phyloP scores from a whole-genome alignment of 2,888 invertebrate species.

The Belgica antarctica region DNA sequence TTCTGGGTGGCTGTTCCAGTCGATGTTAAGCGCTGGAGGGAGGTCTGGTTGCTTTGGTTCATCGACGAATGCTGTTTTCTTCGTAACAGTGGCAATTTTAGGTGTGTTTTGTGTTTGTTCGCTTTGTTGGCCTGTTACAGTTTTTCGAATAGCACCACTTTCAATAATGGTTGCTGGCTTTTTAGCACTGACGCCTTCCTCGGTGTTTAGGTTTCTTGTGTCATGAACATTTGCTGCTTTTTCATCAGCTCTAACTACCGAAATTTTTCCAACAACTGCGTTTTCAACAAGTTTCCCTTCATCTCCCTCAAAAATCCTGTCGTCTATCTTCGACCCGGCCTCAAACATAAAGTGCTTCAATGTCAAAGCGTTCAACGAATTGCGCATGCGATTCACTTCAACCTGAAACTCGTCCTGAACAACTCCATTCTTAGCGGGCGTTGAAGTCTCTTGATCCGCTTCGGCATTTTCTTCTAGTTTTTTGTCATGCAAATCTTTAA shows the following conservation, averaged over 20 bases:
- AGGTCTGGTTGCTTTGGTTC: background rate
- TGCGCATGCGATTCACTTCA: conserved; percentile 35
- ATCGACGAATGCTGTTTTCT: too few species aligned
- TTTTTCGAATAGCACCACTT: too few species aligned
- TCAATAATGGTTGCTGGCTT: background rate
- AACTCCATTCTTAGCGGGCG: conserved; percentile 10
- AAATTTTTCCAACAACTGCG: background rate
- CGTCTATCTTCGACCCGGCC: background rate
- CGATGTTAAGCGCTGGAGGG: background rate
- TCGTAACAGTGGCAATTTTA: background rate
- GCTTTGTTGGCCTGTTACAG: too few species aligned
- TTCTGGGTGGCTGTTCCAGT: background rate
- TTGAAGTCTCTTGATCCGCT: conserved; percentile 41
- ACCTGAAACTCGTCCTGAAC: conserved; percentile 33
- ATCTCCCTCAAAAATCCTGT: too few species aligned
- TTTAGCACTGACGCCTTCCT: background rate
- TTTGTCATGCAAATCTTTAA: background rate
- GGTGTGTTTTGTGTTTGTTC: too few species aligned
- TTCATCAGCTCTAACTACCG: background rate
- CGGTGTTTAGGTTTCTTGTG: too few species aligned
- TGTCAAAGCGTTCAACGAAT: conserved; percentile 39
- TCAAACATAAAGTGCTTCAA: conserved; percentile 40
- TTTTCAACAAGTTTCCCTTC: background rate
- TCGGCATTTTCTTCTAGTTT: background rate
- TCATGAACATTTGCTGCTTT: too few species aligned